These are phyloP conservation scores for Lepidurus packardi DNA, from an alignment of 1,140 invertebrate species.

Conservation along the genomic window DNA sequence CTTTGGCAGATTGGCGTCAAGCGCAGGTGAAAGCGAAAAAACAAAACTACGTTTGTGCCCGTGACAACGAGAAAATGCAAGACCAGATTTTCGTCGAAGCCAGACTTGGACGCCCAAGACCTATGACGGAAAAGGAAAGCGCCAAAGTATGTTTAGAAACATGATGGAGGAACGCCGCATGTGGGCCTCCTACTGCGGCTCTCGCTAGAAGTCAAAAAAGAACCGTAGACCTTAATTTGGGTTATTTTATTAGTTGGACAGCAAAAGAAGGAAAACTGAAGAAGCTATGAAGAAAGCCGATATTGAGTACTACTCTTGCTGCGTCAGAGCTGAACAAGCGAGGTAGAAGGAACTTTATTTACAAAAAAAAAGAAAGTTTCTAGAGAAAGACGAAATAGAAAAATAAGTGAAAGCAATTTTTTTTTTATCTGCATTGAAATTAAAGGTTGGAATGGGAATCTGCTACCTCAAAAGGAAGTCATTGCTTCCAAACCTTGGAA, in stretches of 20 bases:
- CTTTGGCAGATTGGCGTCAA: conserved; percentile 72
- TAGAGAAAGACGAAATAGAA: conserved; percentile 6
- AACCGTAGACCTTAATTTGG: background rate
- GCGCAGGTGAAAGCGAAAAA: conserved; percentile 81
- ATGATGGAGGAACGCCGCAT: background rate
- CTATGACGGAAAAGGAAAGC: conserved; percentile 61
- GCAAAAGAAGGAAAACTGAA: conserved; percentile 82
- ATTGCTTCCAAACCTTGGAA: conserved; percentile 69
- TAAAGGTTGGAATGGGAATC: conserved; percentile 83
- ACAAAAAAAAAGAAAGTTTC: background rate
- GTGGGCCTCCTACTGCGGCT: conserved; percentile 11
- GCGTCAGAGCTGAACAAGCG: conserved; percentile 78
- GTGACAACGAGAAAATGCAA: conserved; percentile 83
- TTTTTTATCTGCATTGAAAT: conserved; percentile 24
- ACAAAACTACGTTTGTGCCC: conserved; percentile 69
- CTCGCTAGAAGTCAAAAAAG: background rate
- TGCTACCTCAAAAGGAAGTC: conserved; percentile 68
- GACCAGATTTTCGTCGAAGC: conserved; percentile 49
- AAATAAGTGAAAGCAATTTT: background rate
- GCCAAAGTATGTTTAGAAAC: conserved; percentile 48
- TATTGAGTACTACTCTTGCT: conserved; percentile 86
- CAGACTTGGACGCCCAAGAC: conserved; percentile 43
- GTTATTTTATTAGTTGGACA: conserved; percentile 59
- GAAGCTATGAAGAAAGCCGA: conserved; percentile 82
- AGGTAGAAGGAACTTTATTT: conserved; percentile 49